These are phyloP conservation scores for Conomelus anceps DNA, from an alignment of 2,888 invertebrate species.

Conservation along the genomic window DNA sequence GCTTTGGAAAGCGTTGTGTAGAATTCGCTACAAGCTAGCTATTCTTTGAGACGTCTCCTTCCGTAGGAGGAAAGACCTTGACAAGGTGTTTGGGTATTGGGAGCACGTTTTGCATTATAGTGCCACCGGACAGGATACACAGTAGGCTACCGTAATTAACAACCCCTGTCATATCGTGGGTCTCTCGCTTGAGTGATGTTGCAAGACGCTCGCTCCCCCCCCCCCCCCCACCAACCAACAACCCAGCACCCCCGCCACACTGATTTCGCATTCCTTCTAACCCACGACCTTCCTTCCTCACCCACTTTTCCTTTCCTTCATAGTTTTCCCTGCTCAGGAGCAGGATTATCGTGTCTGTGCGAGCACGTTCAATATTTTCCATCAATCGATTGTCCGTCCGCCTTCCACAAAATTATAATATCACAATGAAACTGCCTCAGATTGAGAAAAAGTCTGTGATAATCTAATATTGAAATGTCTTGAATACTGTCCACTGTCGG, in stretches of 20 bases:
- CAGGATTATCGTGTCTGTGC: no score
- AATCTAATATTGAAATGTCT: no score
- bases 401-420: no score
- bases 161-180: constrained; percentile 11
- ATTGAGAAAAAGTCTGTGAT: no score
- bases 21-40: not conserved
- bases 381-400: no score
- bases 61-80: not conserved
- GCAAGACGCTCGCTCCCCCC: not conserved
- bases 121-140: not conserved
- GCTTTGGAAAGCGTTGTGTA: not conserved
- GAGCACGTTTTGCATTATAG: not conserved
- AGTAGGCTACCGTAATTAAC: constrained; percentile 6
- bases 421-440: no score
- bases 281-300: not conserved
- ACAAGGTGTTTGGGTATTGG: not conserved
- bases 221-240: no score
- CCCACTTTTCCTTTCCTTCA: not conserved
- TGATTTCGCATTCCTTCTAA: not conserved
- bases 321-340: no score
- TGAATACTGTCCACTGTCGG: no score
- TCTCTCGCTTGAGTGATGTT: not conserved
- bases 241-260: no score
- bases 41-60: not conserved
- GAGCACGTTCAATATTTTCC: no score